phyloP scores from a whole-genome alignment of 2,797 vertebrate species.

The Otus scops region DNA sequence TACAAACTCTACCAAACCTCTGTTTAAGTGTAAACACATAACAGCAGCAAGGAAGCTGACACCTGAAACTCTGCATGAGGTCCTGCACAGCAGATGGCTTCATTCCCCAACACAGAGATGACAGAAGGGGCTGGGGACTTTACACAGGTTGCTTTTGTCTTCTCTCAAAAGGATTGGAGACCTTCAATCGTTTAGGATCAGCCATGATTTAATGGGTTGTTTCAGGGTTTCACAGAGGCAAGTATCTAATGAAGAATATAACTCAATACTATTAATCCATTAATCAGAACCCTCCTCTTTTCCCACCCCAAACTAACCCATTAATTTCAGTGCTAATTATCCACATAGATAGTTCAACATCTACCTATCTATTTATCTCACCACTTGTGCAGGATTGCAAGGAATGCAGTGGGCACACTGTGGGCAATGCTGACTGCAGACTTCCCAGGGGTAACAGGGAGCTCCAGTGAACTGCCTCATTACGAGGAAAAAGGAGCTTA shows the following conservation, averaged over 20 bases:
- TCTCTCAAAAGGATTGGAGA: not conserved
- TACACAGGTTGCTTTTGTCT: not conserved
- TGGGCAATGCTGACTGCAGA: not conserved
- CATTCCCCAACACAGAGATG: not conserved
- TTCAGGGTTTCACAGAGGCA: not conserved
- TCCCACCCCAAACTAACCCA: not conserved
- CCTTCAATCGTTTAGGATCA: not conserved
- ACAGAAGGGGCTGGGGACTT: not conserved
- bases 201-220: not conserved
- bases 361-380: not conserved
- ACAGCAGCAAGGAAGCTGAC: not conserved
- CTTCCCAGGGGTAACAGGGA: accelerated
- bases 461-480: accelerated
- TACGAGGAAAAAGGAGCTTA: not conserved
- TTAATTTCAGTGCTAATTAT: not conserved
- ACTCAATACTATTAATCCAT: not conserved
- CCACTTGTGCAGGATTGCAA: accelerated
- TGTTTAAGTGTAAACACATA: accelerated
- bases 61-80: not conserved
- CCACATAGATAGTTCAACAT: not conserved
- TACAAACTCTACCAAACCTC: not conserved
- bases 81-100: not conserved
- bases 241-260: not conserved
- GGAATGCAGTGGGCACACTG: accelerated
- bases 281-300: not conserved